These are phyloP conservation scores for Porites lobata DNA, from an alignment of 92 coral and sea anemone genomes.

Conservation along the genomic window DNA sequence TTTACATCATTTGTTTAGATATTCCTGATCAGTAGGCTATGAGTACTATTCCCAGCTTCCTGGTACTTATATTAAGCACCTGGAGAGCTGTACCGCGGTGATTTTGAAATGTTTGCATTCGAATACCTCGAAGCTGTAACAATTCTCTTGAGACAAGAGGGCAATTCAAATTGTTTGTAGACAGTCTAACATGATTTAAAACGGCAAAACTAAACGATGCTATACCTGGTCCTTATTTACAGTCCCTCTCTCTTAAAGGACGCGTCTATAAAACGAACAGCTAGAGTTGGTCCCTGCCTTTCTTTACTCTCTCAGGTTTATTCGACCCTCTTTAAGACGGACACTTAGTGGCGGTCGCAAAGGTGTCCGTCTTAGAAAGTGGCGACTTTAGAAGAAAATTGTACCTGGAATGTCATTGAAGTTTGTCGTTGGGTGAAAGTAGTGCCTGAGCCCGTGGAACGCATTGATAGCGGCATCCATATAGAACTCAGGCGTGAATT, in stretches of 20 bases:
- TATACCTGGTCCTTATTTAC: too few relatives aligned
- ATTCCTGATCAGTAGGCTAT: too few relatives aligned
- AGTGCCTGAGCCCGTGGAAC: constrained; percentile 90
- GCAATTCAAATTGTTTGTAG: neutral
- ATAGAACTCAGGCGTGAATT: constrained; percentile 95
- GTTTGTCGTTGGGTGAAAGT: constrained; percentile 86
- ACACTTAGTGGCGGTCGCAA: too few relatives aligned
- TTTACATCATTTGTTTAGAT: too few relatives aligned
- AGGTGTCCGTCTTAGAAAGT: too few relatives aligned
- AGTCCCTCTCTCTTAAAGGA: too few relatives aligned
- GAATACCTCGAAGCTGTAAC: neutral
- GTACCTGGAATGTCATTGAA: constrained; percentile 90
- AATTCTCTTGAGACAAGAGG: neutral
- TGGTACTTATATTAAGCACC: neutral
- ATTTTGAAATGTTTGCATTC: constrained; percentile 14
- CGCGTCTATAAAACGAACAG: neutral
- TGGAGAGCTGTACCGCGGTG: constrained; percentile 21
- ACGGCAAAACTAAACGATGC: too few relatives aligned
- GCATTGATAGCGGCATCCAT: constrained; percentile 93
- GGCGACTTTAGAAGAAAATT: neutral
- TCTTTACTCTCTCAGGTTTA: too few relatives aligned
- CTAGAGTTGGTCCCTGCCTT: too few relatives aligned
- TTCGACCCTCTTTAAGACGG: too few relatives aligned
- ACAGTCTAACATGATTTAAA: too few relatives aligned
- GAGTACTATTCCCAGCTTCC: constrained; percentile 12